Base-by-base conservation (phyloP, 2,113 vertebrate genomes). In the Cyphomyrus plagiostoma region DNA sequence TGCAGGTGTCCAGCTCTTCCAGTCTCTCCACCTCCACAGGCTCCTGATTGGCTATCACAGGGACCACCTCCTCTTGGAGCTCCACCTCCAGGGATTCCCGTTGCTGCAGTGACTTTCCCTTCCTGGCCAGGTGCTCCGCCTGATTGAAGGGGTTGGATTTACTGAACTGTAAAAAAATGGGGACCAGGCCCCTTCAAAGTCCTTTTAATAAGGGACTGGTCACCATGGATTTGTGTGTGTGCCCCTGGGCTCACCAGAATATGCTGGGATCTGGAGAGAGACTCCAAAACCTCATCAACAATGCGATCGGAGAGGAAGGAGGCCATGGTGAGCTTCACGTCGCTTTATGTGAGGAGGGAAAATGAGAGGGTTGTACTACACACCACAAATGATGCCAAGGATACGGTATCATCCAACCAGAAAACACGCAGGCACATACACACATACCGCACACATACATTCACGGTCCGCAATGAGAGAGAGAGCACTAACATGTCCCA, bases 281-380 rank as follows among this genome's bases (percentile, higher is more conserved):
- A 97, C 90, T 98, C 98, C 95, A 99, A 95, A 92, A 99, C 97
- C 91, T 99, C 97, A 46, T 99, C 98, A 85, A 98, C 97, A 58
- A 99, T 96, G 45, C 96, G 97, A 88, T 99, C 98, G 5, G 98
- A 99, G 70, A 99, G 96, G 91, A 97, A 96, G 2, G 98, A 98
- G 15, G 98, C 98, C 93, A 98, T 93, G 15, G 95, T 96, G 91
- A 99, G 94, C 94, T 99, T 99, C 90, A 99, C 97, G 92, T 99
- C 98, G 91, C 98, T 99, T 91, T n/a, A 80, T 26, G 87, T 30
- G 23, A 35, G 42, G 45, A 62, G 70, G 45, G 52, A 17, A 4
- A 45, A 17, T 5, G 42, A 88, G 45, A 70, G 21, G 42, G 50
- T 56, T 42, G 66, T 3, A 21, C 15, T 39, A 39, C 70, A 15